phyloP scores from a whole-genome alignment of 2,888 invertebrate species.

The Augochlorella aurata region DNA sequence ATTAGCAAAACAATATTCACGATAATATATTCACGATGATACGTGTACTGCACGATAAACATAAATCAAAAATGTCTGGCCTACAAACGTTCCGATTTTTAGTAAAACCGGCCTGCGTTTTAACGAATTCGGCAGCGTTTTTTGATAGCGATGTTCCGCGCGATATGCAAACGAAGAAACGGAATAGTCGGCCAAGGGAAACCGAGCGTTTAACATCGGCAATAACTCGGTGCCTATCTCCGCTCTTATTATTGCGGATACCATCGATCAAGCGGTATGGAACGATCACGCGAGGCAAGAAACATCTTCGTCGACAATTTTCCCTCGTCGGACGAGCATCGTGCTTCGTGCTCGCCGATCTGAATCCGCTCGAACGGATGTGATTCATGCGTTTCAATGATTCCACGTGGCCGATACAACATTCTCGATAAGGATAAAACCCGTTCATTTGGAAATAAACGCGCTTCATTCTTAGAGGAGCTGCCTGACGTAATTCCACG shows the following conservation, averaged over 20 bases:
- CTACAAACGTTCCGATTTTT: too few species aligned
- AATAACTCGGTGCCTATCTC: constrained; percentile 30
- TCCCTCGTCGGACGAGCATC: background rate
- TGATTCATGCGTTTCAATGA: constrained; percentile 49
- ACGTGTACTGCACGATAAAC: too few species aligned
- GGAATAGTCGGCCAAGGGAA: constrained; percentile 25
- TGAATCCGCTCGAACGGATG: constrained; percentile 34
- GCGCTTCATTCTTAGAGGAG: constrained; percentile 9
- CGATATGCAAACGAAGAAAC: constrained; percentile 29
- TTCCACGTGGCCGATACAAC: constrained; percentile 37
- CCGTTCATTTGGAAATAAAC: constrained; percentile 37
- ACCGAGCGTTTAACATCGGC: constrained; percentile 26
- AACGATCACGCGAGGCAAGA: constrained; percentile 47
- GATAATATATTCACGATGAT: too few species aligned
- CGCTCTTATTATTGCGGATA: constrained; percentile 40
- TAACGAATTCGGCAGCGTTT: background rate
- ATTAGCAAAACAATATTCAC: too few species aligned
- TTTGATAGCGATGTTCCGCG: background rate
- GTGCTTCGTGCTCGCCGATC: constrained; percentile 35
- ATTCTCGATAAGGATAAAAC: constrained; percentile 34
- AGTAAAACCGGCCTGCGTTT: background rate
- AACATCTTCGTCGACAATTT: constrained; percentile 38
- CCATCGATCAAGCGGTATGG: constrained; percentile 43
- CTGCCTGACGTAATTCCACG: constrained; percentile 28
- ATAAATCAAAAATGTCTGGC: too few species aligned